phyloP scores from a whole-genome alignment of 1,140 invertebrate species.

The Drosophila pallidifrons region DNA sequence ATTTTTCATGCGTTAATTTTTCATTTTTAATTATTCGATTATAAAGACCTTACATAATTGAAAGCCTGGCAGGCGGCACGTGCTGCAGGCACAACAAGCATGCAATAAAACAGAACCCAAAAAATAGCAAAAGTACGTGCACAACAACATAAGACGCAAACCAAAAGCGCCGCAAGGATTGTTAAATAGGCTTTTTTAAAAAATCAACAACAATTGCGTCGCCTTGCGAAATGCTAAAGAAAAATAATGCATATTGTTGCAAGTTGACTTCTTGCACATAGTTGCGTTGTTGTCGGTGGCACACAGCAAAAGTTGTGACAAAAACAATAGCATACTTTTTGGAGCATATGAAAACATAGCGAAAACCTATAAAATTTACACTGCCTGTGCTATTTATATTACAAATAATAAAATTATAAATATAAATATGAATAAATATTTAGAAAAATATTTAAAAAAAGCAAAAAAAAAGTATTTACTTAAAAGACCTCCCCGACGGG shows the following conservation, averaged over 20 bases:
- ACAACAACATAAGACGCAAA: constrained; percentile 5
- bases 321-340: background rate
- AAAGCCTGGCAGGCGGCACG: constrained; percentile 50
- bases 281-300: background rate
- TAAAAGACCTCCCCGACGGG: constrained; percentile 83
- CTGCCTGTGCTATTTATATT: no score
- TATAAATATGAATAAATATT: no score
- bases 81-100: constrained; percentile 39
- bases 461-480: background rate
- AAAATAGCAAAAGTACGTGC: background rate
- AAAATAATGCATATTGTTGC: constrained; percentile 4
- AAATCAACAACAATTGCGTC: constrained; percentile 24
- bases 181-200: constrained; percentile 30
- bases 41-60: constrained; percentile 81
- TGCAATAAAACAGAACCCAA: background rate
- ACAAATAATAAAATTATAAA: no score
- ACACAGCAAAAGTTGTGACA: background rate
- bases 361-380: no score
- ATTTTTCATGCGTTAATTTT: constrained; percentile 82
- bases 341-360: background rate
- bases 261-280: background rate
- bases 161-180: background rate
- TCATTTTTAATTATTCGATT: constrained; percentile 83
- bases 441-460: no score
- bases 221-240: background rate